Percentiles rank a stretch among this genome's conserved stretches.
Evolutionary conservation across 2,113 vertebrate species (phyloP).

Genomic region (Chionomys nivalis): DNA sequence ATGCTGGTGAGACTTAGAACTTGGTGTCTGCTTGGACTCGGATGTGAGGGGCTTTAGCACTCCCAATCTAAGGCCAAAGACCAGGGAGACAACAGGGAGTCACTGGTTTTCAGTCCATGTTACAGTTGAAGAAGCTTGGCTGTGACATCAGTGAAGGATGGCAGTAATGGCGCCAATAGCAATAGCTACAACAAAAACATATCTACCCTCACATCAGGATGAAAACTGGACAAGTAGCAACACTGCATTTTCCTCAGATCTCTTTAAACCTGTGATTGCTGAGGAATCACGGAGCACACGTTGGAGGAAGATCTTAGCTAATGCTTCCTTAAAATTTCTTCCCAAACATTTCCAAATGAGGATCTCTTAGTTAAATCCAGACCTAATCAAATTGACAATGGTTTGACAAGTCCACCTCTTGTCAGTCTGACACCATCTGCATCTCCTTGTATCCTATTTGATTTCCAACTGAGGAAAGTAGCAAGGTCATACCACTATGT

Average conservation of each 20-base stretch:
- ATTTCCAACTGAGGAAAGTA: neutral
- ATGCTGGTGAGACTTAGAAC: neutral
- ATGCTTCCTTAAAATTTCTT: neutral
- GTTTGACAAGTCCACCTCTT: neutral
- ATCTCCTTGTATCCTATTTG: neutral
- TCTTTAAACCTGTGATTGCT: neutral
- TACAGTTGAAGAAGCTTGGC: neutral
- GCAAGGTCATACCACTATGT: neutral
- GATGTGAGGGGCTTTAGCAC: neutral
- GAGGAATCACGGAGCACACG: neutral
- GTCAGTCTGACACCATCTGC: neutral
- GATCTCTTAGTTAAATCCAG: neutral
- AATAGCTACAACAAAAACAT: neutral
- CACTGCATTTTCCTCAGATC: neutral
- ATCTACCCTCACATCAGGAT: neutral
- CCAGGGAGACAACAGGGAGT: neutral
- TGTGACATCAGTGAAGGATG: neutral
- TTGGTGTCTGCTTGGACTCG: neutral
- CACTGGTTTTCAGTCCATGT: neutral
- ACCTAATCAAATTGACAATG: neutral
- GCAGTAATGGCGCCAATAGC: neutral
- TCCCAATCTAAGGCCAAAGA: neutral
- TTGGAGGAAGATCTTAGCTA: neutral
- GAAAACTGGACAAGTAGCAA: neutral
- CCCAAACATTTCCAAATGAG: neutral